These are phyloP conservation scores for Gobius niger DNA, from an alignment of 2,113 vertebrate species.

Conservation along the genomic window DNA sequence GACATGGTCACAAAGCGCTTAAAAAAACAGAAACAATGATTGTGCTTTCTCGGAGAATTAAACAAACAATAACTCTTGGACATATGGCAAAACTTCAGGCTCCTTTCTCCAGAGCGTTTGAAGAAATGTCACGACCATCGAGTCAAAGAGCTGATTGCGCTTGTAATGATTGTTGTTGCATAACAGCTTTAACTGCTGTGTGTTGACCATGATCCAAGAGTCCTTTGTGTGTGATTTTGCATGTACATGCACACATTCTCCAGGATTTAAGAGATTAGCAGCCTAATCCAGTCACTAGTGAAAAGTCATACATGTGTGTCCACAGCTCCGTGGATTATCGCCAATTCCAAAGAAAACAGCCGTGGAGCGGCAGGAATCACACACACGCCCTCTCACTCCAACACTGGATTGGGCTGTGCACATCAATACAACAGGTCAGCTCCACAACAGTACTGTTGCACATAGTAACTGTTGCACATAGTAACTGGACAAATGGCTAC, in stretches of 20 bases:
- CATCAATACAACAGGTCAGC: constrained; percentile 39
- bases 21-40: neutral
- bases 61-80: neutral
- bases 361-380: constrained; percentile 48
- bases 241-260: constrained; percentile 23
- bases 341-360: constrained; percentile 35
- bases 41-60: neutral
- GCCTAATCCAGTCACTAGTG: constrained; percentile 50
- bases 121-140: constrained; percentile 3
- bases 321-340: constrained; percentile 39
- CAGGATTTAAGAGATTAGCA: constrained; percentile 51
- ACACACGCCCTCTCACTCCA: constrained; percentile 27
- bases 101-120: neutral
- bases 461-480: constrained; percentile 5
- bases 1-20: too few relatives aligned
- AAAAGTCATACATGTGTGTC: constrained; percentile 22
- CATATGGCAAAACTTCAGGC: constrained; percentile 1
- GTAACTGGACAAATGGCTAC: constrained; percentile 28
- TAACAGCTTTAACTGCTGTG: constrained; percentile 28
- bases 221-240: constrained; percentile 13
- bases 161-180: constrained; percentile 28
- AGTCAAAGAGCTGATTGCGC: neutral
- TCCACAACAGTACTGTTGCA: constrained; percentile 14
- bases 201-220: neutral
- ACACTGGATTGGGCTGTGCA: constrained; percentile 42